Evolutionary conservation across 53 echinoderm and acorn worm genomes (phyloP), one percentile per base, ranked within the genome.

Genomic region (Hippasteria phrygiana): DNA sequence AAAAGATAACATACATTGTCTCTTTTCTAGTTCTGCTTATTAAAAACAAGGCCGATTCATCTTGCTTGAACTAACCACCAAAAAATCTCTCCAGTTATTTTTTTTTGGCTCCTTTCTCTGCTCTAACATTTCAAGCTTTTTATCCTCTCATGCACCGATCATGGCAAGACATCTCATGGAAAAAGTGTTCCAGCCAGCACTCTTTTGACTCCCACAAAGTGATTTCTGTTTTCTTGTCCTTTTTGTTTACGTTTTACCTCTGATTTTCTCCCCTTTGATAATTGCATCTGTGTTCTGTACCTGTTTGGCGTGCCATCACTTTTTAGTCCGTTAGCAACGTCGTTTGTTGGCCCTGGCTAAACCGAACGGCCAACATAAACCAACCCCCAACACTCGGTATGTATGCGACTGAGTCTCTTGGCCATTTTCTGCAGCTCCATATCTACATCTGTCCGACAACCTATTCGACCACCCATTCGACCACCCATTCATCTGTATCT

Each of bases 401-500:
- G 85, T 85, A 85, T 85, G 71, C 54, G 27, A 41, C 45, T 79
- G 41, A 29, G 24, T 75, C 31, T 85, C 70, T 71, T 6, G 70
- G 53, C 48, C 64, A n/a, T 71, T 85, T 70, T 85, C 71, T 85
- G 67, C 85, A 85, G 85, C 85, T 85, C 85, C n/a, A 11, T 85
- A 51, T 47, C 43, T 27, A 26, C 70, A 53, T 48, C 85, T 70
- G 85, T 85, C 71, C 63, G 80, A 62, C 83, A 64, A 81, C 64
- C 81, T 48, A 83, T 81, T 64, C 69, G 83, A 62, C 83, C 81
- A 81, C 64, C 81, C 69, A 83, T 81, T 64, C 69, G 83, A 46
- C 83, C 71, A 85, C 85, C 85, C 85, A 85, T 85, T 85, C 85
- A 71, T 71, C 85, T 85, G 35, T 85, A 85, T 50, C 85, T 85